Percentiles rank a stretch among this genome's conserved stretches.
Evolutionary conservation across 1,140 invertebrate genomes (phyloP).

Genomic region (Caenorhabditis elegans): DNA sequence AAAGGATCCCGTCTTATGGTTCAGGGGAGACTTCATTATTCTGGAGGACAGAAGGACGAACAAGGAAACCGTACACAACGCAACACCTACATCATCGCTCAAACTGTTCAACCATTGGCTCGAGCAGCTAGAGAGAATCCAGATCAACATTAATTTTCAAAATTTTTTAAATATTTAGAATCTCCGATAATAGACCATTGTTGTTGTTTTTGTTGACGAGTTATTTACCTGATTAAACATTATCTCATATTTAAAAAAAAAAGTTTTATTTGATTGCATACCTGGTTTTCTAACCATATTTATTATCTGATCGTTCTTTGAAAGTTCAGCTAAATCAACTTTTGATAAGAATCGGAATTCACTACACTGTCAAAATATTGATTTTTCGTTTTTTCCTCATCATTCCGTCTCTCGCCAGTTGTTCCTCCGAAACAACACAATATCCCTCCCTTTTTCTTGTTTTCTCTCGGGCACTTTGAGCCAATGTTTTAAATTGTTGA

Average conservation of each 20-base stretch:
- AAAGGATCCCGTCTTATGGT: conserved; percentile 37
- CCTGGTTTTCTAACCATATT: background rate
- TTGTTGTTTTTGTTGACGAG: conserved; percentile 38
- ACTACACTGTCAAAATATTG: background rate
- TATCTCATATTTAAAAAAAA: no score
- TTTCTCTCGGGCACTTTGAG: background rate
- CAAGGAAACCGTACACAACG: conserved; percentile 39
- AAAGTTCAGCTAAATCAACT: background rate
- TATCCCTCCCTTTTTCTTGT: background rate
- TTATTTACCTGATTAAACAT: background rate
- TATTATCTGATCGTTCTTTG: background rate
- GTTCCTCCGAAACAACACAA: background rate
- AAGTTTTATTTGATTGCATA: no score
- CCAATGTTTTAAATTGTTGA: background rate
- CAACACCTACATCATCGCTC: conserved; percentile 30
- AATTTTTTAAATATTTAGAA: background rate
- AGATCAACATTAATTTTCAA: background rate
- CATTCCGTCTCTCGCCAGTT: background rate
- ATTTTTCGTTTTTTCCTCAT: background rate
- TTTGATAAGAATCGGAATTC: background rate
- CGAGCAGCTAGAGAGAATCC: background rate
- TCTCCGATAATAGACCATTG: background rate
- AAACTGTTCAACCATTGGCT: conserved; percentile 38
- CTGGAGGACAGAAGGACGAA: conserved; percentile 31
- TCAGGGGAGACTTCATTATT: conserved; percentile 38